Evolutionary conservation across 2,113 vertebrate species (phyloP), one percentile per base, ranked within the genome.

Genomic region (Mastomys coucha): DNA sequence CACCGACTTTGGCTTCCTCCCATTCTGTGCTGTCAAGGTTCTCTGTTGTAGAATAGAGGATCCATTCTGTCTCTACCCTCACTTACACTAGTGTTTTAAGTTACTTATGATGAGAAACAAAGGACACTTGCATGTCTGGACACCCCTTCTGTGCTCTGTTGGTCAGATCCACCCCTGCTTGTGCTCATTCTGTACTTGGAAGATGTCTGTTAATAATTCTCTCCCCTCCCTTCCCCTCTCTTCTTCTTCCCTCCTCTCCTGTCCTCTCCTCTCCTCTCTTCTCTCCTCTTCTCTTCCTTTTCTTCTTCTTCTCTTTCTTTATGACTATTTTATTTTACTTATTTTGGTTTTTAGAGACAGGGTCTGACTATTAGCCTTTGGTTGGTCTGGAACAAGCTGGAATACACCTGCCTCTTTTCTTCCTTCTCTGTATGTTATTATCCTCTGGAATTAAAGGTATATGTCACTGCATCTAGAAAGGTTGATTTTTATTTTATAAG

Each of bases 101-200:
- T 42, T n/a, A 75, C n/a, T 53, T 42, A 63, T n/a, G 28, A 56
- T 20, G 39, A 45, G 58, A 56, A 84, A 56, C 26, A 36, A 14
- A 56, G 11, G 3, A 8, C 10, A 24, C 5, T 28, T 53, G 45
- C 0, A 4, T 28, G 16, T 67, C n/a, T 19, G 9, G 45, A 22
- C 5, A 53, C 16, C 5, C 56, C 81, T 42, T 1, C 84, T 16
- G 31, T 53, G 60, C 45, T 69, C 49, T 76, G 72, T 28, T 33
- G 1, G 0, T 3, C 65, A 63, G 65, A 4, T 36, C 31, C 0
- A 17, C 13, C 60, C 36, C 80, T 28, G 28, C 4, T 28, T 60
- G 5, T 36, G 39, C 7, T 28, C 13, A 63, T 33, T 82, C 28
- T 31, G 22, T 3, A 26, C n/a, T 60, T 17, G 24, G 24, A 53